Percentiles rank a stretch among this genome's conserved stretches.
These are phyloP conservation scores for Polypedilum pembai DNA, from an alignment of 1,140 invertebrate genomes.

Conservation along the genomic window DNA sequence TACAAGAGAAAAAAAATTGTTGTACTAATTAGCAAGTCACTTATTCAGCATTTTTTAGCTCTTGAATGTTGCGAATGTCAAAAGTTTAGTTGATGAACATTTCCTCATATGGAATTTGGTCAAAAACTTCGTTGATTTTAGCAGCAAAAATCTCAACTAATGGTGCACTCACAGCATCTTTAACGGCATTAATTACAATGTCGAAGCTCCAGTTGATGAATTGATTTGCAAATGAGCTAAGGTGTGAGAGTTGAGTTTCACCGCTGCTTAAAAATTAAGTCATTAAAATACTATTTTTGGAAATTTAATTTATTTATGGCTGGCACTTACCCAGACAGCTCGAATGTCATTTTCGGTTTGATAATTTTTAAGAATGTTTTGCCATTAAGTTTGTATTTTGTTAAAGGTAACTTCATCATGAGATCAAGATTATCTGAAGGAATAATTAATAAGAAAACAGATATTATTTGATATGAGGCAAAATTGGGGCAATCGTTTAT, in stretches of 20 bases:
- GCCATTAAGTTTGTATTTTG: background rate
- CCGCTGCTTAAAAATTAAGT: background rate
- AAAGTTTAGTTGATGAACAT: background rate
- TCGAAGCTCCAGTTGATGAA: slow-evolving; percentile 11
- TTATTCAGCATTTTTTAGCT: too few species aligned
- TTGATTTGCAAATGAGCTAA: background rate
- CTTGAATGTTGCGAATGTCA: too few species aligned
- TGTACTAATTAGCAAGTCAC: too few species aligned
- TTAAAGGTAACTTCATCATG: background rate
- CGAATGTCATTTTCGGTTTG: slow-evolving; percentile 1
- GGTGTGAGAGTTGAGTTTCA: background rate
- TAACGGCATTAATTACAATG: background rate
- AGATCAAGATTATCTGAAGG: background rate
- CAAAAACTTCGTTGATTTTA: background rate
- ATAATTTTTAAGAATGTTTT: background rate
- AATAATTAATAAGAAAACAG: too few species aligned
- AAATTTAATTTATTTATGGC: background rate
- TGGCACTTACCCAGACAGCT: background rate
- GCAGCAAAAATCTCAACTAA: background rate
- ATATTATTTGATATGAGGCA: too few species aligned
- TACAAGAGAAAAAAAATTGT: too few species aligned
- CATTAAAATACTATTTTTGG: background rate
- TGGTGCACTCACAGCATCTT: background rate
- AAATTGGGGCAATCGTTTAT: too few species aligned
- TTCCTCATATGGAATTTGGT: background rate